Base-by-base conservation (phyloP, 2,888 invertebrate genomes). In the Trissoscelio sp. region DNA sequence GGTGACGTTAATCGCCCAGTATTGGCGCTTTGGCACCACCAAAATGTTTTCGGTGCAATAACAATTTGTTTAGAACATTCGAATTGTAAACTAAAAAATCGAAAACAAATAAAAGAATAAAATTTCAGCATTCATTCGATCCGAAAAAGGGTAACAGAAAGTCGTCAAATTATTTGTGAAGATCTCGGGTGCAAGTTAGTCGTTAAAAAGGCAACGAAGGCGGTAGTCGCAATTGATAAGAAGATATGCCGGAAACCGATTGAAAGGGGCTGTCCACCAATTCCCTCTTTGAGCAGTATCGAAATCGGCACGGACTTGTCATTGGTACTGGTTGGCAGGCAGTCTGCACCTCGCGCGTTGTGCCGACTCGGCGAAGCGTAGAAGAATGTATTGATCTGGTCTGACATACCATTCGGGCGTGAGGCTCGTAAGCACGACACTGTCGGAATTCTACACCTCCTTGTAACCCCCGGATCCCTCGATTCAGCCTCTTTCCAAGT, bases 301-400 rank as follows among this genome's bases (percentile, higher is more conserved):
- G 82, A 82, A 81, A 80, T 82, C 77, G 82, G 80, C 83, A 75
- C 85, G 81, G 85, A 83, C 77, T 83, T 84, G 86, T 86, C 84
- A 85, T 78, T 82, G 81, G 78, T 82, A 82, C 83, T 83, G 85
- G 82, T 85, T 84, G 84, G 83, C 85, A 79, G 77, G 83, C 83
- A 83, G 83, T 84, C 85, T 80, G 83, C 84, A 84, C 84, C 85
- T 84, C 85, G 85, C 85, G 85, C 86, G 86, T 85, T 86, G 87
- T 84, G 87, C 85, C 86, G 88, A 88, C 87, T 88, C 86, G 85
- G 83, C 86, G 88, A 89, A 87, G 86, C 88, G 88, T 86, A 88
- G 86, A 89, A 89, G 89, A 90, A 90, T 89, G 88, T 90, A 90
- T 90, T 89, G 89, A 90, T 90, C 88, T 88, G 87, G 83, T 62